Base-by-base conservation (phyloP, 2,888 invertebrate genomes). In the Odontocerum albicorne region DNA sequence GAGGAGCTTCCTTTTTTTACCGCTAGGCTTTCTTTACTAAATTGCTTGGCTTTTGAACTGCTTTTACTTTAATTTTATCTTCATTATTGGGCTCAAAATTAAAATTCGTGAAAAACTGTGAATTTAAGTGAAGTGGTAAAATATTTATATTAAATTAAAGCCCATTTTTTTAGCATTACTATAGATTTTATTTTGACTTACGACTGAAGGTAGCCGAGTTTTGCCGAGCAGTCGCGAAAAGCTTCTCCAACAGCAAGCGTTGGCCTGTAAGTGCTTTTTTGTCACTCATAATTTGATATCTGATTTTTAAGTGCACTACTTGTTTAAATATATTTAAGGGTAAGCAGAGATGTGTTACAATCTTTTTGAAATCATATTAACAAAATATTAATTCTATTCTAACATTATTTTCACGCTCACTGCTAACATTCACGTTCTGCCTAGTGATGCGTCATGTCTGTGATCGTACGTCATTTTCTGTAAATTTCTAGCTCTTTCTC, bases 361-460 rank as follows among this genome's bases (percentile, higher is more conserved):
- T 20, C 20, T 33, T n/a, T 12, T 20, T 13, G 32, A n/a, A n/a
- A n/a, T n/a, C n/a, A n/a, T n/a, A 32, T 33, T 33, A 10, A 32
- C 13, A 12, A 33, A 17, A 33, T 36, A 35, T 35, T 21, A 8
- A 15, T 16, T 21, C 22, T 20, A 22, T 35, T 36, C 36, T 8
- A 36, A 7, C 13, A 10, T 7, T 35, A 38, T 38, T 36, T 22
- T 36, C 45, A 45, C 32, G 45, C 45, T 45, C 20, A 33, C 45
- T 45, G 13, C 40, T 31, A 36, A 36, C 39, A 42, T 35, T 27
- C 45, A 33, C 42, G 38, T 56, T 57, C 46, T 57, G 57, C 39
- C 57, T 52, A 52, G 33, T 51, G 51, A 49, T 57, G 57, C 57
- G 57, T 57, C 57, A 57, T 57, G 57, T 52, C 52, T 27, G 21